A percentile compares a stretch with the other conserved stretches of the same genome.
Conservation (phyloP, 2,113 vertebrate genomes). For the Actenoides lindsayi region DNA sequence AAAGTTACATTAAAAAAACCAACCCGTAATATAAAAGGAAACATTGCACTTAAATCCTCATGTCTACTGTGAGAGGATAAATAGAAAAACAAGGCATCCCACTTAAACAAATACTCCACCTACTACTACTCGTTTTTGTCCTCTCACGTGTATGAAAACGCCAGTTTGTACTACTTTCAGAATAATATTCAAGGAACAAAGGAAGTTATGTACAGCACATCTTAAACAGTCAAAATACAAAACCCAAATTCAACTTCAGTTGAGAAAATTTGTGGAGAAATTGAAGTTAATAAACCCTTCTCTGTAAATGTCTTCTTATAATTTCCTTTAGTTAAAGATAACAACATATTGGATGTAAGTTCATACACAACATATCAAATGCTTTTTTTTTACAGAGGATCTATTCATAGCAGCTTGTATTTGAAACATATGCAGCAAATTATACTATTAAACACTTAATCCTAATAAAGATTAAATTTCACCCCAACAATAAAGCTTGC, state of each 20-base stretch:
- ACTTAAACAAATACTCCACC: slow-evolving; percentile 34
- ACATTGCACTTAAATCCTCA: not conserved
- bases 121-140: slow-evolving; percentile 14
- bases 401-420: slow-evolving; percentile 64
- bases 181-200: slow-evolving; percentile 27
- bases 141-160: not conserved
- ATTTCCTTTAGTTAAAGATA: slow-evolving; percentile 65
- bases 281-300: slow-evolving; percentile 44
- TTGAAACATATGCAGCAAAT: slow-evolving; percentile 72
- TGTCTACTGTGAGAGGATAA: not conserved
- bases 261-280: slow-evolving; percentile 40
- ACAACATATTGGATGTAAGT: slow-evolving; percentile 65
- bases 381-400: slow-evolving; percentile 56
- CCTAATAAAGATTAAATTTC: slow-evolving; percentile 70
- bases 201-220: not conserved
- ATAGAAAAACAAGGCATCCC: not conserved
- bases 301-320: slow-evolving; percentile 34
- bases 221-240: slow-evolving; percentile 10
- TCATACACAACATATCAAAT: slow-evolving; percentile 62
- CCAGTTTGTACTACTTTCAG: slow-evolving; percentile 19
- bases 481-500: slow-evolving; percentile 59
- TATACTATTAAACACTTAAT: slow-evolving; percentile 76
- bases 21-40: not conserved
- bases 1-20: not conserved
- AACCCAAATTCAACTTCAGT: slow-evolving; percentile 10